Percentiles rank a stretch among this genome's conserved stretches.
Evolutionary conservation across 1,140 invertebrate genomes (phyloP).

Genomic region (Ceratosolen solmsi): DNA sequence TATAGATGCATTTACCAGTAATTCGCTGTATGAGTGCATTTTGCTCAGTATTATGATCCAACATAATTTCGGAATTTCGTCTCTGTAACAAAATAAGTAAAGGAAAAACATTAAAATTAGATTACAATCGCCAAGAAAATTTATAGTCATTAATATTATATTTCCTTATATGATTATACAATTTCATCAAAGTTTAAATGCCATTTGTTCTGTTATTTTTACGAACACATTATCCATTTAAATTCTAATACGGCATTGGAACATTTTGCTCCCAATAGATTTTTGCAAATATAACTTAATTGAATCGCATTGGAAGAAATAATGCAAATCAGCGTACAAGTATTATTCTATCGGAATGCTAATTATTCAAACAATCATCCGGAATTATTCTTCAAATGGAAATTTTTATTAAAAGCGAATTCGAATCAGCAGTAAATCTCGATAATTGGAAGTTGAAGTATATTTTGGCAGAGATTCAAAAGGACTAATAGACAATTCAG

Average conservation of each 20-base stretch:
- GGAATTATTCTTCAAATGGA: background rate
- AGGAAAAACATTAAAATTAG: background rate
- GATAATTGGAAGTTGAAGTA: too few species aligned
- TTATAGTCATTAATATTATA: background rate
- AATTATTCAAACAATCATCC: too few species aligned
- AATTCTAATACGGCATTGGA: background rate
- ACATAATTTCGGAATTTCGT: slow-evolving; percentile 57
- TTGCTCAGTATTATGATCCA: slow-evolving; percentile 57
- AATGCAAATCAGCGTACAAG: too few species aligned
- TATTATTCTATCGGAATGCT: too few species aligned
- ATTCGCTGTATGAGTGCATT: slow-evolving; percentile 61
- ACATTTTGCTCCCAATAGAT: too few species aligned
- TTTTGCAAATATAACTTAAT: too few species aligned
- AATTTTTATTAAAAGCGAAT: background rate
- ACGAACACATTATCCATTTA: background rate
- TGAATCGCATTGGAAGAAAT: too few species aligned
- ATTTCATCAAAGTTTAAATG: background rate
- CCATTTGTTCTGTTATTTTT: background rate
- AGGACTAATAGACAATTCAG: background rate
- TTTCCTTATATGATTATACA: background rate
- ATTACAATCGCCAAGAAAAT: too few species aligned
- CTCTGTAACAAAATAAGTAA: slow-evolving; percentile 59
- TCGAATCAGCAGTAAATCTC: background rate
- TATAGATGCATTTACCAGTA: slow-evolving; percentile 58
- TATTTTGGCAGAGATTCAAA: slow-evolving; percentile 1